These are phyloP conservation scores for Triplophysa tibetana DNA, from an alignment of 2,113 vertebrate genomes.

Conservation along the genomic window DNA sequence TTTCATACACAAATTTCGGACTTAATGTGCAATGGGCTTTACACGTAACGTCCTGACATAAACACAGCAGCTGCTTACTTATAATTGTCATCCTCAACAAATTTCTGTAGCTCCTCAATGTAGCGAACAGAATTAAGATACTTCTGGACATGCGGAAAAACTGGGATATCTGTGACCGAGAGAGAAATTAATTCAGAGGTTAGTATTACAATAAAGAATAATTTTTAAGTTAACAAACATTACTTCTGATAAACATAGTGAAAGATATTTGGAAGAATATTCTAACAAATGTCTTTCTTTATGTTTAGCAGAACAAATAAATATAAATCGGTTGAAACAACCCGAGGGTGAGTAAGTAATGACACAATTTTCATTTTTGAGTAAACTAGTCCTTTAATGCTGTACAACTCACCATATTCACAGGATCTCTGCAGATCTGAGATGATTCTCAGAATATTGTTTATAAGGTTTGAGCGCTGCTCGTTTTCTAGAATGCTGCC, in stretches of 20 bases:
- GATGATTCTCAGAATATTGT: conserved; percentile 98
- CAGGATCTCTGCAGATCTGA: conserved; percentile 96
- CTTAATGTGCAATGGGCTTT: too few species aligned
- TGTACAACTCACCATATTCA: conserved; percentile 84
- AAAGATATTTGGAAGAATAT: too few species aligned
- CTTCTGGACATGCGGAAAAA: conserved; percentile 96
- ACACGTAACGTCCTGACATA: not conserved
- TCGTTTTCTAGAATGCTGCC: conserved; percentile 98
- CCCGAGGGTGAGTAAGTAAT: too few species aligned
- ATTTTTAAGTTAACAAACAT: not conserved
- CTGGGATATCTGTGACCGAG: conserved; percentile 81
- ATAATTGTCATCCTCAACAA: conserved; percentile 99
- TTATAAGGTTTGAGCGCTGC: conserved; percentile 97
- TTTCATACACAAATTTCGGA: too few species aligned
- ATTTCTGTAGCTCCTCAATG: conserved; percentile 98
- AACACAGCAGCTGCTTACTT: conserved; percentile 77
- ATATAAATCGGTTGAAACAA: too few species aligned
- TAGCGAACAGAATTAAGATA: conserved; percentile 97
- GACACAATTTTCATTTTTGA: too few species aligned
- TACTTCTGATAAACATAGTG: too few species aligned
- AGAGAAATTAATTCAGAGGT: not conserved
- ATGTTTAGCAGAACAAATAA: too few species aligned
- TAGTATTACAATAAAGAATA: not conserved
- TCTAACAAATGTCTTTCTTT: too few species aligned
- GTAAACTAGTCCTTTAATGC: not conserved